phyloP scores from a whole-genome alignment of 2,888 invertebrate genomes.

The Tetanocera ferruginea region DNA sequence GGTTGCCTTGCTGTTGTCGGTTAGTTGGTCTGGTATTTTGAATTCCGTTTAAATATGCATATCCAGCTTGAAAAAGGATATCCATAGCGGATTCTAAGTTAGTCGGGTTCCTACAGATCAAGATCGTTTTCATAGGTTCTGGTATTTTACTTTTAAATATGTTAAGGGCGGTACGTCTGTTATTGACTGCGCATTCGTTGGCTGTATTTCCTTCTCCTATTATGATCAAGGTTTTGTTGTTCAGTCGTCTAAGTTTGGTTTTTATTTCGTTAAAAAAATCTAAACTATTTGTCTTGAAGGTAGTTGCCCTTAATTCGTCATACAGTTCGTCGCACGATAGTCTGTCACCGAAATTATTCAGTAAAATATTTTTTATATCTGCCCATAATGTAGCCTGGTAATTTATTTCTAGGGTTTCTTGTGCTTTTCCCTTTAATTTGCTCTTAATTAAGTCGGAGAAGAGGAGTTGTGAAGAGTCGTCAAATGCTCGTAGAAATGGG shows the following conservation, averaged over 20 bases:
- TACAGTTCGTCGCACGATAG: slow-evolving; percentile 40
- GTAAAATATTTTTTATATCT: slow-evolving; percentile 41
- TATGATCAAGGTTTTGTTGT: slow-evolving; percentile 38
- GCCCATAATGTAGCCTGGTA: slow-evolving; percentile 43
- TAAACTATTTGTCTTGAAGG: slow-evolving; percentile 40
- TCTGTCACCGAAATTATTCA: slow-evolving; percentile 46
- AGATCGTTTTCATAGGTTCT: slow-evolving; percentile 45
- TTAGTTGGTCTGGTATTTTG: no score
- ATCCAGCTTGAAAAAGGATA: slow-evolving; percentile 41
- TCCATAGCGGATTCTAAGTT: slow-evolving; percentile 44
- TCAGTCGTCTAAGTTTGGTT: slow-evolving; percentile 38
- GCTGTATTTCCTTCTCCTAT: slow-evolving; percentile 31
- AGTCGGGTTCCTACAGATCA: slow-evolving; percentile 42
- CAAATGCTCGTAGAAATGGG: slow-evolving; percentile 35
- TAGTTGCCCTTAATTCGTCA: slow-evolving; percentile 38
- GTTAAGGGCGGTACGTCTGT: slow-evolving; percentile 44
- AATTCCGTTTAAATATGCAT: neutral
- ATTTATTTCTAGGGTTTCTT: slow-evolving; percentile 47
- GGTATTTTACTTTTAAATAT: slow-evolving; percentile 49
- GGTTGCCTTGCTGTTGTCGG: no score
- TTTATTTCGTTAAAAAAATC: slow-evolving; percentile 47
- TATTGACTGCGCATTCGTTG: slow-evolving; percentile 40
- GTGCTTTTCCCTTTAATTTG: slow-evolving; percentile 42
- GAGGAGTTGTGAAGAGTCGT: slow-evolving; percentile 42
- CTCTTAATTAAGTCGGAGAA: slow-evolving; percentile 47